Percentiles rank a stretch among this genome's conserved stretches.
Evolutionary conservation across 2,888 invertebrate genomes (phyloP).

Genomic region (Yponomeuta cagnagella): DNA sequence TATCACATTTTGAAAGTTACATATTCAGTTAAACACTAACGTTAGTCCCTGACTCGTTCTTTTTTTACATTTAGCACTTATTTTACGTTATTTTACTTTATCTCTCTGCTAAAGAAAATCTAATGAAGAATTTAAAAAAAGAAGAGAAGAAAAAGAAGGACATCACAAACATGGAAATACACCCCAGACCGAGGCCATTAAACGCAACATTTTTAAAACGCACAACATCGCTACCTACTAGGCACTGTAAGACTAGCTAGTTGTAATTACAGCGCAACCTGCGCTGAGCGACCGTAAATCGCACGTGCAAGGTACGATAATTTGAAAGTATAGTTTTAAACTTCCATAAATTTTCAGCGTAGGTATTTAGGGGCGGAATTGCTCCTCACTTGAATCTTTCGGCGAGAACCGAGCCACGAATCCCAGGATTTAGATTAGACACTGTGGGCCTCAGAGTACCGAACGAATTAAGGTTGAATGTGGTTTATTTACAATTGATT

Average conservation of each 20-base stretch:
- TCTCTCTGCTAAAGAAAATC: too few relatives aligned
- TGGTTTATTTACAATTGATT: too few relatives aligned
- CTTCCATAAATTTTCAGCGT: constrained; percentile 21
- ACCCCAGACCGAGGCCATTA: too few relatives aligned
- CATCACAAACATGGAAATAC: too few relatives aligned
- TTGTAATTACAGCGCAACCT: constrained; percentile 12
- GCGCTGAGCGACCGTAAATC: constrained; percentile 19
- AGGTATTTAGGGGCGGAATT: constrained; percentile 20
- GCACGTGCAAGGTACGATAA: constrained; percentile 20
- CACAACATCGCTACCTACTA: not conserved
- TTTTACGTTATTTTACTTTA: too few relatives aligned
- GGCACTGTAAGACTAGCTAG: not conserved
- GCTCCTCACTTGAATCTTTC: constrained; percentile 13
- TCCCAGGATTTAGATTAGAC: not conserved
- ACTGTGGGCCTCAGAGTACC: not conserved
- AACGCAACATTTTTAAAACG: too few relatives aligned
- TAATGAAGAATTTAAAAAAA: too few relatives aligned
- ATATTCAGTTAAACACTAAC: too few relatives aligned
- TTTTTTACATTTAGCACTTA: too few relatives aligned
- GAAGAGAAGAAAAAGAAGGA: too few relatives aligned
- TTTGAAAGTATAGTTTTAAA: constrained; percentile 26
- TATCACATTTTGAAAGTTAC: too few relatives aligned
- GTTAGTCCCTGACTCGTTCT: too few relatives aligned
- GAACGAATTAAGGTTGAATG: not conserved
- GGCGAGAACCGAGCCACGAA: not conserved